phyloP scores from a whole-genome alignment of 2,797 vertebrate genomes.

The Loris lydekkerianus region DNA sequence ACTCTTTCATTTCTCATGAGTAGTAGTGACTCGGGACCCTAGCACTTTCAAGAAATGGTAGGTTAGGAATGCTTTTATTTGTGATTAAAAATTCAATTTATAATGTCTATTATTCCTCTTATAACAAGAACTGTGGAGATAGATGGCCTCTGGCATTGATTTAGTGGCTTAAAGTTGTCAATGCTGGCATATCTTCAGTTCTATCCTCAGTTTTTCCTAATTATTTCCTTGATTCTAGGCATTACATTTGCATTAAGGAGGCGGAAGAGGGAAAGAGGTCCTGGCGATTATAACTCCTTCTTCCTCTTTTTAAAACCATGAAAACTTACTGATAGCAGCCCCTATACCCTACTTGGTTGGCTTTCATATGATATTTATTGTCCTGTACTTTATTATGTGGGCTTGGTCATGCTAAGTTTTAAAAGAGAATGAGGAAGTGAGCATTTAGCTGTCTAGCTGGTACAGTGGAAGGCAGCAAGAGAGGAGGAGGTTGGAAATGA shows the following conservation, averaged over 20 bases:
- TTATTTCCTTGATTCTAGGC: not conserved
- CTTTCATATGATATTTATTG: conserved; percentile 3
- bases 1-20: not conserved
- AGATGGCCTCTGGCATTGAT: not conserved
- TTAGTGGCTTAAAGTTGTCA: conserved; percentile 11
- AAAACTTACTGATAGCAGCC: not conserved
- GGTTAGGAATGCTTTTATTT: conserved; percentile 45
- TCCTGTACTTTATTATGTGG: not conserved
- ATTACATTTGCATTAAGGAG: not conserved
- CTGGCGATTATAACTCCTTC: not conserved
- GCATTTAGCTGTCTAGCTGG: not conserved
- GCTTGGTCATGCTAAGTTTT: not conserved
- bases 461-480: not conserved
- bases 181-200: not conserved
- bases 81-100: not conserved
- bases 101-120: not conserved
- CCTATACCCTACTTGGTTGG: rapidly evolving
- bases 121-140: not conserved
- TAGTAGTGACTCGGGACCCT: not conserved
- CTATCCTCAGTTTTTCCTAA: not conserved
- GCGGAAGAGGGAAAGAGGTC: not conserved
- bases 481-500: not conserved
- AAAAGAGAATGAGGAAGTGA: not conserved
- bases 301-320: conserved; percentile 2
- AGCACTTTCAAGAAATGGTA: conserved; percentile 45